Base-by-base conservation (phyloP, 2,797 vertebrate species). In the Artibeus lituratus region DNA sequence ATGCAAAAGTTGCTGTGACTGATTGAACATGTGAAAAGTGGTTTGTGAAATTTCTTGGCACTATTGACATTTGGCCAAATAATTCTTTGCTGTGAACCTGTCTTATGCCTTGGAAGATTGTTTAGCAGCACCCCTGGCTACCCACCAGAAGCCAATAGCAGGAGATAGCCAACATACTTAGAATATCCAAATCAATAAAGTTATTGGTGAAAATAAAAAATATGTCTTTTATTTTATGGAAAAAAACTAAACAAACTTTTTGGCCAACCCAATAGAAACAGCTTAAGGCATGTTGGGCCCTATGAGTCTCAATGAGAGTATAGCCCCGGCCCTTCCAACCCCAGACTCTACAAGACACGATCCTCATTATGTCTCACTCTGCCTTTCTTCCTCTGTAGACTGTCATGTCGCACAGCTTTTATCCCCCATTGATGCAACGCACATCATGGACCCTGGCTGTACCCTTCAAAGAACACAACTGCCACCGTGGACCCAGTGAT, bases 371-470 rank as follows among this genome's bases (percentile, higher is more conserved):
- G 1, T 47, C 65, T 90, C 44, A 21, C 55, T 93, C 21, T 89
- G 59, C 5, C 0, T 74, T 72, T 67, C 73, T 87, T 32, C 76
- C 53, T 26, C 59, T 57, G 4, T 24, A 98, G 97, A 97, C 91
- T 0, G 51, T 98, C 94, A 93, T 97, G 94, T 91, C 39, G 0
- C 97, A 98, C 90, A 98, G 96, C 49, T 78, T 83, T 57, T 98
- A 99, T 44, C 99, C 99, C 2, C 99, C 99, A 53, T 98, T 99
- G 95, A 99, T 99, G 98, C 99, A 99, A 96, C 76, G 39, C 57
- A 95, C 88, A 0, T 99, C 98, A 0, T 98, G 98, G 99, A 99
- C 98, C 32, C 94, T 98, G 94, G 99, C 99, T 8, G 98, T 97
- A 85, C 99, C 99, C 0, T 99, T 98, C 97, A 99, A 99, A 98